Percentiles rank a stretch among this genome's conserved stretches.
Conservation (phyloP, 1,140 invertebrate species). For the Drosophila eugracilis region DNA sequence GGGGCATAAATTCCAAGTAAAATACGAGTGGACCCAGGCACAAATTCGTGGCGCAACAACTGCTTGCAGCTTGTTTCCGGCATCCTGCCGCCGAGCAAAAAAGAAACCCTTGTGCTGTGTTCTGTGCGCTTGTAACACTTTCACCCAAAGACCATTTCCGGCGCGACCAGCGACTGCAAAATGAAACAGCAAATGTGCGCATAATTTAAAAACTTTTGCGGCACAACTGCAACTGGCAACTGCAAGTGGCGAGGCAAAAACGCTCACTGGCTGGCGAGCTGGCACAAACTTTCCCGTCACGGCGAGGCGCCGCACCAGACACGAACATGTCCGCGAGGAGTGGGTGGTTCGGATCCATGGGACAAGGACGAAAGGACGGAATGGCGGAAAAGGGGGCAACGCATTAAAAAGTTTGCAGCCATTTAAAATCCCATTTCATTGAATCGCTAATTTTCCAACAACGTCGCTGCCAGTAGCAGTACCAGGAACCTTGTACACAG, state of each 20-base stretch:
- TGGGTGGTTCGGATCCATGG: not conserved
- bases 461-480: slow-evolving; percentile 45
- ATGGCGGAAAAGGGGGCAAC: slow-evolving; percentile 27
- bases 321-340: slow-evolving; percentile 58
- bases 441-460: slow-evolving; percentile 84
- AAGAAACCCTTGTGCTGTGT: slow-evolving; percentile 25
- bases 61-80: slow-evolving; percentile 60
- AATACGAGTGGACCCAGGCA: slow-evolving; percentile 26
- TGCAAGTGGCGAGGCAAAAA: slow-evolving; percentile 69
- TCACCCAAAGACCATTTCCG: slow-evolving; percentile 80
- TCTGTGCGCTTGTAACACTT: too few relatives aligned
- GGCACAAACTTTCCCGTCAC: slow-evolving; percentile 53
- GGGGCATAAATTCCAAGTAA: slow-evolving; percentile 63
- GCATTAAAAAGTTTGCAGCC: slow-evolving; percentile 84
- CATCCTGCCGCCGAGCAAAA: slow-evolving; percentile 6
- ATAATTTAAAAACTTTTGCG: slow-evolving; percentile 81
- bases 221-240: slow-evolving; percentile 75
- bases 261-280: slow-evolving; percentile 43
- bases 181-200: slow-evolving; percentile 76
- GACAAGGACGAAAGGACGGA: not conserved
- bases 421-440: slow-evolving; percentile 85
- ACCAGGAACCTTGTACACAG: slow-evolving; percentile 39
- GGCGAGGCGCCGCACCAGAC: slow-evolving; percentile 63
- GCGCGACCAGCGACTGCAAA: slow-evolving; percentile 56
- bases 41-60: slow-evolving; percentile 71